A percentile compares a stretch with the other conserved stretches of the same genome.
These are phyloP conservation scores for Spea bombifrons DNA, from an alignment of 2,113 vertebrate genomes.

Conservation along the genomic window DNA sequence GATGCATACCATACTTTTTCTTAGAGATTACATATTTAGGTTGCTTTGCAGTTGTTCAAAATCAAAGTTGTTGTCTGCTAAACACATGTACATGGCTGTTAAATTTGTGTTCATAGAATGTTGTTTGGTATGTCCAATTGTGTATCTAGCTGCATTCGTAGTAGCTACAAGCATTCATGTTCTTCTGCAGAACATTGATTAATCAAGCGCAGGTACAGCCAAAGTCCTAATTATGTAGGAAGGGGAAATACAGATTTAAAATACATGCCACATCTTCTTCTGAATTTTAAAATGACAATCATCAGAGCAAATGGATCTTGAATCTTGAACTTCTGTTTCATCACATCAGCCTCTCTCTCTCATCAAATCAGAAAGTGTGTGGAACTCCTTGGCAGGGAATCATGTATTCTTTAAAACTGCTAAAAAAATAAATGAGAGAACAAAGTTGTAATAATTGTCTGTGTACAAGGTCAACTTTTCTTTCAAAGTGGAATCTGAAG, in stretches of 20 bases:
- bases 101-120: too few species aligned
- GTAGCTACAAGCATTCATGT: background rate
- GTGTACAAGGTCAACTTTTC: conserved; percentile 11
- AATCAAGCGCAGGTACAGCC: background rate
- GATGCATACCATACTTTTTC: background rate
- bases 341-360: conserved; percentile 36
- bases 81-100: too few species aligned
- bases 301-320: conserved; percentile 36
- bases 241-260: background rate
- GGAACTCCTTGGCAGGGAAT: conserved; percentile 33
- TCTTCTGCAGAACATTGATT: background rate
- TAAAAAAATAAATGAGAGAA: conserved; percentile 43
- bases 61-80: too few species aligned
- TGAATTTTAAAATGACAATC: conserved; percentile 29
- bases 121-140: too few species aligned
- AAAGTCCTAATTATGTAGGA: background rate
- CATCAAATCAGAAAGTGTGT: conserved; percentile 42
- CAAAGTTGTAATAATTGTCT: conserved; percentile 44
- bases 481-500: too few species aligned
- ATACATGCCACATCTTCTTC: conserved; percentile 28
- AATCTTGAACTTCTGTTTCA: conserved; percentile 32
- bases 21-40: background rate
- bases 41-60: too few species aligned
- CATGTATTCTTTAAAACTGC: conserved; percentile 45
- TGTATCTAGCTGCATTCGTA: too few species aligned